Conservation (phyloP, 2,113 vertebrate species). For the Lichenostomus cassidix region DNA sequence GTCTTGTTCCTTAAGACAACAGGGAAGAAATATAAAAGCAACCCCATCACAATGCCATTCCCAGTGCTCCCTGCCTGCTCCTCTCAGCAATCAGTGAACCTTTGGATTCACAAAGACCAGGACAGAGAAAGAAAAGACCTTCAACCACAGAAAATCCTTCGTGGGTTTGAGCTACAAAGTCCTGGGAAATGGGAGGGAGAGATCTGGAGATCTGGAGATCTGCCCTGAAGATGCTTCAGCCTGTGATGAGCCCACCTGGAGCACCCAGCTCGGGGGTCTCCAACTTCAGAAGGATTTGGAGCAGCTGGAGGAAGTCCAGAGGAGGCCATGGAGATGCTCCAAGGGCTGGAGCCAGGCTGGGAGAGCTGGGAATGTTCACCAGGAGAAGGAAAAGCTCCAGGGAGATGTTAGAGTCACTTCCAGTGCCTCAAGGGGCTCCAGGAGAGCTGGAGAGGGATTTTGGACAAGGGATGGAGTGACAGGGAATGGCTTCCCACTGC, state of each 20-base stretch:
- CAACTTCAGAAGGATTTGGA: rapidly evolving
- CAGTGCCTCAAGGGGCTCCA: not conserved
- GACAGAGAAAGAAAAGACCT: not conserved
- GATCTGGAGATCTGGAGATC: too few species aligned
- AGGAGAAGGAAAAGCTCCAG: rapidly evolving
- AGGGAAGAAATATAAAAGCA: not conserved
- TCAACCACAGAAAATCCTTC: not conserved
- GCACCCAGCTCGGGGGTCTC: not conserved
- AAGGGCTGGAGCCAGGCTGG: not conserved
- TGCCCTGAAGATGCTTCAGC: not conserved
- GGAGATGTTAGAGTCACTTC: rapidly evolving
- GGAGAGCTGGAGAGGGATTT: not conserved
- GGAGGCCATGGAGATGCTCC: not conserved
- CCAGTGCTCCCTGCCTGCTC: not conserved
- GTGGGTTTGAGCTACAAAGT: not conserved
- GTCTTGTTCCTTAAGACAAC: not conserved
- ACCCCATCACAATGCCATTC: not conserved
- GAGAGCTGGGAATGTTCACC: not conserved
- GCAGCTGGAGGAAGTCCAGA: rapidly evolving
- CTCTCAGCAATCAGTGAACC: not conserved
- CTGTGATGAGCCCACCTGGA: not conserved
- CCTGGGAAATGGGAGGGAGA: not conserved
- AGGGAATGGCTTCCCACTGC: not conserved
- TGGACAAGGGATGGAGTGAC: not conserved
- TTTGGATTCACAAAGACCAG: rapidly evolving